Evolutionary conservation across 2,113 vertebrate genomes (phyloP).

Genomic region (Fregetta grallaria): DNA sequence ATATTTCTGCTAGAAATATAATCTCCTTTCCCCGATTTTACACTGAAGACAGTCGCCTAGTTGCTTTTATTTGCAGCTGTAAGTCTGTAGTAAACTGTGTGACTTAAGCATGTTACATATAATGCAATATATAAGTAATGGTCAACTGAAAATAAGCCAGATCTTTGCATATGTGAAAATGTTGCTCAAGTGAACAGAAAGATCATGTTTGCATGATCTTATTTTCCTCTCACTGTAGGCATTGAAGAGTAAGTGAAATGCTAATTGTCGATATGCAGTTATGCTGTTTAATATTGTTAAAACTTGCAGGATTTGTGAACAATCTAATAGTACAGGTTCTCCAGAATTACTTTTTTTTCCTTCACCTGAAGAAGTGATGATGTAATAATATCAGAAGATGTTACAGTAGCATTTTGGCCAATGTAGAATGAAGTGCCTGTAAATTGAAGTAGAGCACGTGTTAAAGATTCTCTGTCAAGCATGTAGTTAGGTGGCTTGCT

Average conservation of each 20-base stretch:
- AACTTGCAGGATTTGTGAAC: background rate
- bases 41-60: background rate
- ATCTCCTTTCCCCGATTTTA: background rate
- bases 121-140: background rate
- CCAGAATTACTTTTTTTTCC: background rate
- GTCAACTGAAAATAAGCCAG: background rate
- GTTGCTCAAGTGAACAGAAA: background rate
- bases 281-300: background rate
- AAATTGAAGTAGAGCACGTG: rapidly evolving
- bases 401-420: background rate
- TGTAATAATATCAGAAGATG: background rate
- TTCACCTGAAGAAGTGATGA: background rate
- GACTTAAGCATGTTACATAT: background rate
- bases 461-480: background rate
- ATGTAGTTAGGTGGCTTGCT: background rate
- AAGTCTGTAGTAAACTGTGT: background rate
- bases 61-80: background rate
- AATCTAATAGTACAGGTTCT: background rate
- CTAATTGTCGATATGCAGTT: background rate
- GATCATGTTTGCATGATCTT: background rate
- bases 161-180: background rate
- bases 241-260: background rate
- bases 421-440: background rate
- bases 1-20: background rate
- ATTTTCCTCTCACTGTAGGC: background rate